phyloP scores from a whole-genome alignment of 2,888 invertebrate genomes.

The Danaus chrysippus region DNA sequence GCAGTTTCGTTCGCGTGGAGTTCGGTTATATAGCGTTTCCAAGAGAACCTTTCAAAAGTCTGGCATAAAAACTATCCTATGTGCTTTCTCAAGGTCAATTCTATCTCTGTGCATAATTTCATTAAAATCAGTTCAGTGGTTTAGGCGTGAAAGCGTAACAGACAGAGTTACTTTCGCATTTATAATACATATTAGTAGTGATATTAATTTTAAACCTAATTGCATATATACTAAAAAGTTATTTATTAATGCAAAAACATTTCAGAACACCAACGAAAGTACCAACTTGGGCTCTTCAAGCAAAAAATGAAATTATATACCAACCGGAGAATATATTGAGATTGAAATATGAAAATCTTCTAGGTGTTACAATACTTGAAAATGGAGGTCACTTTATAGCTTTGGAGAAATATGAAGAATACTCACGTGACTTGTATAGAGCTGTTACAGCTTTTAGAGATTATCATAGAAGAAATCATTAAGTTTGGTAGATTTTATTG shows the following conservation, averaged over 20 bases:
- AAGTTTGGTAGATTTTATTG: slow-evolving; percentile 12
- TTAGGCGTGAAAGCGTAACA: too few species aligned
- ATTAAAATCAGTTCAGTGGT: too few species aligned
- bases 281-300: slow-evolving; percentile 83
- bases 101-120: too few species aligned
- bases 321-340: slow-evolving; percentile 76
- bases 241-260: background rate
- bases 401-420: slow-evolving; percentile 82
- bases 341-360: slow-evolving; percentile 79
- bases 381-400: slow-evolving; percentile 91
- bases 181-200: too few species aligned
- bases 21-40: too few species aligned
- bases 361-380: slow-evolving; percentile 79
- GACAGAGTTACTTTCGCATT: too few species aligned
- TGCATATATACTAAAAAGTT: slow-evolving; percentile 2
- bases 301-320: slow-evolving; percentile 82
- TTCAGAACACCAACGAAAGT: slow-evolving; percentile 67
- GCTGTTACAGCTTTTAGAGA: slow-evolving; percentile 38
- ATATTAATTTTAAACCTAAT: background rate
- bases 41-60: too few species aligned
- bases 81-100: too few species aligned
- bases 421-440: slow-evolving; percentile 81
- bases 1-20: too few species aligned
- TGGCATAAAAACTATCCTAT: too few species aligned
- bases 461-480: slow-evolving; percentile 22